Conservation (phyloP, 2,113 vertebrate genomes). For the Grus americana region DNA sequence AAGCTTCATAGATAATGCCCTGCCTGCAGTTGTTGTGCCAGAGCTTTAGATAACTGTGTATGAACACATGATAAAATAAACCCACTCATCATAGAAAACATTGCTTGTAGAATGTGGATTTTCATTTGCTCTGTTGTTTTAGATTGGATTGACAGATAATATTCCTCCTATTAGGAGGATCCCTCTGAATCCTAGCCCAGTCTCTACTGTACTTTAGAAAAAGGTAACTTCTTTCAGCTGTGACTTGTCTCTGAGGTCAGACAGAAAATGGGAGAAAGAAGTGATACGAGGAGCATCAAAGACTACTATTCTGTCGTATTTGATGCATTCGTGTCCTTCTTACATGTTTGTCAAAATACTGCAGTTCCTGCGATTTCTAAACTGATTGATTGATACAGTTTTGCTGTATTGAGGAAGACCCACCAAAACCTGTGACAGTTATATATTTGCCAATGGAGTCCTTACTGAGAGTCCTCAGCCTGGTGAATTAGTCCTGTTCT, state of each 20-base stretch:
- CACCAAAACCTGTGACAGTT: not conserved
- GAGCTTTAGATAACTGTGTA: not conserved
- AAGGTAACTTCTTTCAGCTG: not conserved
- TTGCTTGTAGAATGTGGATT: not conserved
- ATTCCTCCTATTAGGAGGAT: not conserved
- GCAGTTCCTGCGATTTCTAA: not conserved
- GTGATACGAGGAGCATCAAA: not conserved
- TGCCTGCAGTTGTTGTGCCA: not conserved
- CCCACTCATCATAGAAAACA: not conserved
- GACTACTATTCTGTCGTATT: not conserved
- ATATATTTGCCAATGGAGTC: accelerated
- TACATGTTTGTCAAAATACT: not conserved
- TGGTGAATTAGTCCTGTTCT: not conserved
- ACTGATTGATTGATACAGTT: not conserved
- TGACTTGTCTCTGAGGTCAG: not conserved
- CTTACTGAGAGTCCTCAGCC: not conserved
- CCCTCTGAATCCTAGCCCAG: not conserved
- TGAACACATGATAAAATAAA: not conserved
- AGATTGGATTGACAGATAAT: not conserved
- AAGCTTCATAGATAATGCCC: not conserved
- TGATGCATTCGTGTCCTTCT: not conserved
- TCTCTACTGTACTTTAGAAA: not conserved
- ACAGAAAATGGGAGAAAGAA: not conserved
- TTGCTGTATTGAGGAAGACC: not conserved
- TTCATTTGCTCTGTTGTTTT: not conserved